Percentiles rank a stretch among this genome's conserved stretches.
phyloP scores from a whole-genome alignment of 2,797 vertebrate species.

The Rachycentron canadum region DNA sequence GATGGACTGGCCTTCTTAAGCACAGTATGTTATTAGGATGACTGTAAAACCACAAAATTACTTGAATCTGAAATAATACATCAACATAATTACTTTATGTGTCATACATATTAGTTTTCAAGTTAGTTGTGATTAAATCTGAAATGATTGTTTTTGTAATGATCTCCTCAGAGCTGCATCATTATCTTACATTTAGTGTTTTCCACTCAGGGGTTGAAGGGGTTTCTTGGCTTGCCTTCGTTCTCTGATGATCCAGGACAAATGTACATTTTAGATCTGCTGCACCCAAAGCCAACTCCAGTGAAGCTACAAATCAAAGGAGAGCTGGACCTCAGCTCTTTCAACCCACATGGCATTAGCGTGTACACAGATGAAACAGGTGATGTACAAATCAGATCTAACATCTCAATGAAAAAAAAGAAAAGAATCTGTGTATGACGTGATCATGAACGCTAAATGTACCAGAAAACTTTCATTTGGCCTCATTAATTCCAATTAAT shows the following conservation, averaged over 20 bases:
- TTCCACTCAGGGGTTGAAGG: slow-evolving; percentile 86
- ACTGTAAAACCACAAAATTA: background rate
- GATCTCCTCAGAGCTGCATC: background rate
- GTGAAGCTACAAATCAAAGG: slow-evolving; percentile 85
- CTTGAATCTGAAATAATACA: background rate
- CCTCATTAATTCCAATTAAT: no score
- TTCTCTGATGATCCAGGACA: slow-evolving; percentile 85
- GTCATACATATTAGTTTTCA: background rate
- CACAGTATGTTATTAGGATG: slow-evolving; percentile 80
- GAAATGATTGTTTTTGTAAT: background rate
- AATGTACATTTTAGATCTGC: slow-evolving; percentile 88
- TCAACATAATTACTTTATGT: background rate
- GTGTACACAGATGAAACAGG: slow-evolving; percentile 84
- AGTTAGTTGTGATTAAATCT: background rate
- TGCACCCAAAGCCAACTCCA: slow-evolving; percentile 79
- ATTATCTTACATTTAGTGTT: background rate
- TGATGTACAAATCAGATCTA: slow-evolving; percentile 40
- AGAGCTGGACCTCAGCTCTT: slow-evolving; percentile 86
- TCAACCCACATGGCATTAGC: slow-evolving; percentile 93
- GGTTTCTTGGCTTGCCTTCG: slow-evolving; percentile 75
- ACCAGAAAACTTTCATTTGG: background rate
- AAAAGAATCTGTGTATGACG: background rate
- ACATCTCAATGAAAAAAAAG: background rate
- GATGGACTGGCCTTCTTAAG: slow-evolving; percentile 91
- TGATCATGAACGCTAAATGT: background rate